Percentiles rank a stretch among this genome's conserved stretches.
Evolutionary conservation across 2,113 vertebrate genomes (phyloP).

Genomic region (Todiramphus chloris): DNA sequence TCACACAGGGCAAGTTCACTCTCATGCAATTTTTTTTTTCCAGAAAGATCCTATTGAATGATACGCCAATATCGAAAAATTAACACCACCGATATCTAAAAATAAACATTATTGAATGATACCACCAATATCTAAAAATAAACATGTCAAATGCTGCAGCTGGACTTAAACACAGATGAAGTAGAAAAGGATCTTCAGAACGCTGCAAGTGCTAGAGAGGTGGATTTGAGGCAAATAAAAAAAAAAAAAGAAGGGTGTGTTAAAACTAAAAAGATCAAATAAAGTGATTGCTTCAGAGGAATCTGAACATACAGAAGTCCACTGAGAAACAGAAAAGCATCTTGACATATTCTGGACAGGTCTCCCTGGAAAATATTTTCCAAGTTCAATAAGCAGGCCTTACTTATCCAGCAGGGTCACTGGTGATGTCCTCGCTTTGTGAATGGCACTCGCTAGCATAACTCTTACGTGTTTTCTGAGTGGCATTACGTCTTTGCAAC

Average conservation of each 20-base stretch:
- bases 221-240: not conserved
- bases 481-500: not conserved
- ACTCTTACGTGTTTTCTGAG: not conserved
- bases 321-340: not conserved
- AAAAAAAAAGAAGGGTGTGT: not conserved
- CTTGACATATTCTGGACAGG: not conserved
- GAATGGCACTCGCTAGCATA: not conserved
- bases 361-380: not conserved
- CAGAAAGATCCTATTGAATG: not conserved
- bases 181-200: not conserved
- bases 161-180: not conserved
- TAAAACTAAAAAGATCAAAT: not conserved
- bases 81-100: not conserved
- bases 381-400: not conserved
- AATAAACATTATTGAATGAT: not conserved
- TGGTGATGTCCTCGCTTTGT: not conserved
- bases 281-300: not conserved
- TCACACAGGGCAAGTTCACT: not conserved
- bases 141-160: not conserved
- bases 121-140: not conserved
- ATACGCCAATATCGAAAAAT: not conserved
- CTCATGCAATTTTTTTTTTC: not conserved
- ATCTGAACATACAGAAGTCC: not conserved
- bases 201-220: not conserved
- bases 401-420: not conserved